These are phyloP conservation scores for Geotrypetes seraphini DNA, from an alignment of 2,797 vertebrate species.

Conservation along the genomic window DNA sequence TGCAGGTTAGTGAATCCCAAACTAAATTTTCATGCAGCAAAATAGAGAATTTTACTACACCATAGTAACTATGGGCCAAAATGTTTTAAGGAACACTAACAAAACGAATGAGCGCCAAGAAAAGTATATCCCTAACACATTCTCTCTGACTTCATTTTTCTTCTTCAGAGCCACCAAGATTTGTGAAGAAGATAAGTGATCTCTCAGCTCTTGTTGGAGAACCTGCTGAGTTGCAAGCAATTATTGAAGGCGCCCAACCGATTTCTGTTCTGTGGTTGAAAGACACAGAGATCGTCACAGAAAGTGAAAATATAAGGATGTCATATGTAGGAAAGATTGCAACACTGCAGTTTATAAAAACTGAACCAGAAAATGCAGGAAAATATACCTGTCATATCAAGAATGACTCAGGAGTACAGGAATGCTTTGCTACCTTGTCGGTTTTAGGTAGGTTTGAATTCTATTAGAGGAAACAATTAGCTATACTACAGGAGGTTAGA, in stretches of 20 bases:
- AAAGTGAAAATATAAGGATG: slow-evolving; percentile 79
- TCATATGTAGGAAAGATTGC: slow-evolving; percentile 76
- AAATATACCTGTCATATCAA: slow-evolving; percentile 88
- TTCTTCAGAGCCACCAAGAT: slow-evolving; percentile 79
- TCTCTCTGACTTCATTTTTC: no score
- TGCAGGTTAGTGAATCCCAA: no score
- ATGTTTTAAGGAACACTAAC: no score
- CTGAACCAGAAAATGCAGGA: slow-evolving; percentile 68
- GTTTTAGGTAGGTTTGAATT: slow-evolving; percentile 96
- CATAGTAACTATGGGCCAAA: no score
- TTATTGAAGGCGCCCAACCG: slow-evolving; percentile 84
- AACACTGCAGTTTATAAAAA: slow-evolving; percentile 67
- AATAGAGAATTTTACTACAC: no score
- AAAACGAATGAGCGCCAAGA: no score
- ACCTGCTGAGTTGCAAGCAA: slow-evolving; percentile 67
- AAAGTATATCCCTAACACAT: no score
- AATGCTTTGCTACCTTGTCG: slow-evolving; percentile 79
- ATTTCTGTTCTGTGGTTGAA: slow-evolving; percentile 88
- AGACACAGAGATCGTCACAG: slow-evolving; percentile 85
- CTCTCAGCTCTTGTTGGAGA: slow-evolving; percentile 76
- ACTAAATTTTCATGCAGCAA: no score
- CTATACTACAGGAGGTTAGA: no score
- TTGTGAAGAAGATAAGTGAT: slow-evolving; percentile 85
- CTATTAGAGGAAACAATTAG: no score
- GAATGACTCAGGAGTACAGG: slow-evolving; percentile 86